Percentiles rank a stretch among this genome's conserved stretches.
Conservation (phyloP, 2,797 vertebrate species). For the Mus minutoides region DNA sequence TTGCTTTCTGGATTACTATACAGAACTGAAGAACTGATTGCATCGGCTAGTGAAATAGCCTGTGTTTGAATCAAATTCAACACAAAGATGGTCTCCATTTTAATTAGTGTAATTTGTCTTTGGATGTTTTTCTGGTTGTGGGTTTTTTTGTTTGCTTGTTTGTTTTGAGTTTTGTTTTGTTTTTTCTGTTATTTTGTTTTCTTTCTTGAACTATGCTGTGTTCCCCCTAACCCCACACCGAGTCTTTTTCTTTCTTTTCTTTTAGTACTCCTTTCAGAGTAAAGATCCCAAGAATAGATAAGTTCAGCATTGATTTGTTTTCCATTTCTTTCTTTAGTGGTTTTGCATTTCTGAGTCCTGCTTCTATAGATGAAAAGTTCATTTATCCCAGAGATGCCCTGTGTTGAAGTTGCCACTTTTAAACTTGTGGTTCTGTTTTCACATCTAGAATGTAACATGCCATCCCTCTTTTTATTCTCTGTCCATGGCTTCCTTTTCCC, state of each 20-base stretch:
- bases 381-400: background rate
- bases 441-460: background rate
- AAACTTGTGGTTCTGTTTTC: background rate
- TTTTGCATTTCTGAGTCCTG: background rate
- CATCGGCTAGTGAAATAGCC: background rate
- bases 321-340: background rate
- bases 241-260: background rate
- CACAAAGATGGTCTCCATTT: background rate
- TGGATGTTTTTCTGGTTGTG: slow-evolving; percentile 9
- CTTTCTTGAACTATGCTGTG: background rate
- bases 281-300: background rate
- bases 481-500: background rate
- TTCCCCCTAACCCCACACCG: background rate
- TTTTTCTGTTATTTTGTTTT: background rate
- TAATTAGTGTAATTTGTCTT: background rate
- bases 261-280: background rate
- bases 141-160: no score
- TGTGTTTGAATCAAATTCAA: slow-evolving; percentile 32
- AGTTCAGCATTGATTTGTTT: background rate
- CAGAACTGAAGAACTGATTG: background rate
- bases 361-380: background rate
- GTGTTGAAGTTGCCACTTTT: background rate
- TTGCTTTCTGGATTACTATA: background rate
- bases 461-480: background rate
- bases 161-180: no score